These are phyloP conservation scores for Choloepus hoffmanni DNA, from an alignment of 2,113 vertebrate species.

Conservation along the genomic window DNA sequence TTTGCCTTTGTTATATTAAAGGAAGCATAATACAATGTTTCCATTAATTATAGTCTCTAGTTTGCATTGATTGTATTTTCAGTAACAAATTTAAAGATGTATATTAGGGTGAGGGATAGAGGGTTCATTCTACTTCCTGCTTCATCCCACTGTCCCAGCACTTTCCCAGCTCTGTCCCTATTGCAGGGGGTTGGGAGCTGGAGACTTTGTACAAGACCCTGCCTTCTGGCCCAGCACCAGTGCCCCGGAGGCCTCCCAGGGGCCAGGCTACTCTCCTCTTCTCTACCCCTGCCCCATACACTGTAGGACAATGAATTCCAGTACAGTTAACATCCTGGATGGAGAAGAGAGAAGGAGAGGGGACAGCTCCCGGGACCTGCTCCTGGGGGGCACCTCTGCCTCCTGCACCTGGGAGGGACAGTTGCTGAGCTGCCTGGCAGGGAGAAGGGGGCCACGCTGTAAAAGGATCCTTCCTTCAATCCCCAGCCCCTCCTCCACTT, in stretches of 20 bases:
- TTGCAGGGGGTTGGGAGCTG: background rate
- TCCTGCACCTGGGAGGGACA: background rate
- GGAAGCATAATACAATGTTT: too few relatives aligned
- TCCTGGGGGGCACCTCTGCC: too few relatives aligned
- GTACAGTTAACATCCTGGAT: background rate
- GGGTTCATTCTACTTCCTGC: background rate
- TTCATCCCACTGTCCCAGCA: background rate
- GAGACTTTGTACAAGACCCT: background rate
- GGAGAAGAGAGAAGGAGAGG: background rate
- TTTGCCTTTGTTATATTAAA: too few relatives aligned
- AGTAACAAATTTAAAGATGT: background rate
- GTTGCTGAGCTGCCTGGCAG: background rate
- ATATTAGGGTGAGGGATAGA: background rate
- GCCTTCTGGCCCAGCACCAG: rapidly evolving
- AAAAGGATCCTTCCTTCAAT: background rate
- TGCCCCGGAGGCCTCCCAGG: too few relatives aligned
- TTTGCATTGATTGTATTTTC: too few relatives aligned
- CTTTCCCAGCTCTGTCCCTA: background rate
- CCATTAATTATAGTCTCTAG: too few relatives aligned
- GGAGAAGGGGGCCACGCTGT: background rate
- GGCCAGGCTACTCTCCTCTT: background rate
- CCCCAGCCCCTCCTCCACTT: background rate
- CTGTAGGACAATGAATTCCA: background rate
- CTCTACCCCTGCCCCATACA: too few relatives aligned
- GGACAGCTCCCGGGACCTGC: too few relatives aligned